Evolutionary conservation across 64 coral and sea anemone genomes (phyloP).

Genomic region (Hydrozoanthus tunicans): DNA sequence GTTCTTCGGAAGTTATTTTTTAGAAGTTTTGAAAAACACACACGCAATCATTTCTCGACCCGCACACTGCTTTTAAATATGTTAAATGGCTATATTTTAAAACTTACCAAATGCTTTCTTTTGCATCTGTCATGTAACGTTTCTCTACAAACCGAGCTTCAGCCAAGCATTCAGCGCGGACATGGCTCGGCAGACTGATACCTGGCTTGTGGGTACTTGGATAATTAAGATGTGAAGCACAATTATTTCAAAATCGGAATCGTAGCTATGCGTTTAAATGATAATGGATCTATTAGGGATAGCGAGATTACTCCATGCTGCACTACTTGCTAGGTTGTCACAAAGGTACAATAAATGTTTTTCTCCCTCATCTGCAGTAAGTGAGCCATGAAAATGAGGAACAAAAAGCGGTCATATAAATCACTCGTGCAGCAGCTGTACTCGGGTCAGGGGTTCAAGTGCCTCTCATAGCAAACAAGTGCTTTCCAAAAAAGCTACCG

Average conservation of each 20-base stretch:
- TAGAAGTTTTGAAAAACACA: too few relatives aligned
- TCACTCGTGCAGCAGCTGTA: slow-evolving; percentile 49
- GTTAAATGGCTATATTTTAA: too few relatives aligned
- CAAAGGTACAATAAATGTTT: slow-evolving; percentile 53
- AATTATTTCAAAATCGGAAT: not conserved
- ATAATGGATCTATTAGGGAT: slow-evolving; percentile 23
- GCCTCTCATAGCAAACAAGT: slow-evolving; percentile 24
- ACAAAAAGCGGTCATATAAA: slow-evolving; percentile 6
- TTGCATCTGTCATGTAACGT: too few relatives aligned
- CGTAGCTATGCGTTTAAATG: slow-evolving; percentile 17
- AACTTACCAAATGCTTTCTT: too few relatives aligned
- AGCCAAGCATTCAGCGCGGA: too few relatives aligned
- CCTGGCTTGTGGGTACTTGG: not conserved
- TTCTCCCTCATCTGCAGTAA: slow-evolving; percentile 51
- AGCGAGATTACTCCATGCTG: slow-evolving; percentile 28
- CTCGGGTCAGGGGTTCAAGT: slow-evolving; percentile 34
- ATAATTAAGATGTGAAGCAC: not conserved
- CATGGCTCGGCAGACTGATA: too few relatives aligned
- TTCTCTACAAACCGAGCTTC: too few relatives aligned
- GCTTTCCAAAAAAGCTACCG: not conserved
- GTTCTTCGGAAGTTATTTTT: too few relatives aligned
- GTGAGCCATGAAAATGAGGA: slow-evolving; percentile 42
- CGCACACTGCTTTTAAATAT: too few relatives aligned
- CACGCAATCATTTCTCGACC: too few relatives aligned
- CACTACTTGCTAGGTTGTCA: not conserved